Evolutionary conservation across 2,113 vertebrate species (phyloP).

Genomic region (Phoxinus phoxinus): DNA sequence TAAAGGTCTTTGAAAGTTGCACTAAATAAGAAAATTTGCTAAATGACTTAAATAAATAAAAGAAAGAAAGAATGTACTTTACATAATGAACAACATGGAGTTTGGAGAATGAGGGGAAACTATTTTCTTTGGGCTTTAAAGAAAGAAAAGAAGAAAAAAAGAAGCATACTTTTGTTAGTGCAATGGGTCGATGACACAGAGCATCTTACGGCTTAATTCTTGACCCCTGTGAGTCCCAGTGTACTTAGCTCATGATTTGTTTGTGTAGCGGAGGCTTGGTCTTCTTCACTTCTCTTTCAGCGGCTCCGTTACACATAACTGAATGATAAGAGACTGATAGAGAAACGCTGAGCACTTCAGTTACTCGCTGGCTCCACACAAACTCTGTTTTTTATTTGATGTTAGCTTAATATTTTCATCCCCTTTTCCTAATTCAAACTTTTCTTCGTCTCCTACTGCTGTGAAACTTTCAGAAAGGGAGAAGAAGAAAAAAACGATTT

Average conservation of each 20-base stretch:
- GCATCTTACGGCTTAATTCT: constrained; percentile 53
- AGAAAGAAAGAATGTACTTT: background rate
- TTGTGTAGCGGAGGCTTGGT: constrained; percentile 62
- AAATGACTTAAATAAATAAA: background rate
- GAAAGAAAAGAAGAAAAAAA: background rate
- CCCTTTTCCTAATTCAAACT: constrained; percentile 6
- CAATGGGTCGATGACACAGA: constrained; percentile 23
- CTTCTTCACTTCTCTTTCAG: constrained; percentile 59
- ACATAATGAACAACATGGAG: background rate
- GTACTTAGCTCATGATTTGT: constrained; percentile 63
- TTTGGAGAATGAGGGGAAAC: background rate
- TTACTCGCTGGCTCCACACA: constrained; percentile 25
- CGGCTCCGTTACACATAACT: constrained; percentile 62
- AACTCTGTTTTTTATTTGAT: constrained; percentile 27
- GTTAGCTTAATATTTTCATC: constrained; percentile 34
- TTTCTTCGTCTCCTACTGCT: background rate
- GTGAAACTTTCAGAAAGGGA: constrained; percentile 19
- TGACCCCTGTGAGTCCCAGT: constrained; percentile 57
- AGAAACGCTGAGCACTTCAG: constrained; percentile 30
- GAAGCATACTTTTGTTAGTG: background rate
- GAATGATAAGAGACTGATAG: constrained; percentile 51
- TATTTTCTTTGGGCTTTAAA: background rate
- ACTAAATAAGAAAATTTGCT: background rate
- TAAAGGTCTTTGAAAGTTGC: background rate
- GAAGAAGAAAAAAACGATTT: background rate